Conservation (phyloP, 2,888 invertebrate species). For the Orgyia antiqua region DNA sequence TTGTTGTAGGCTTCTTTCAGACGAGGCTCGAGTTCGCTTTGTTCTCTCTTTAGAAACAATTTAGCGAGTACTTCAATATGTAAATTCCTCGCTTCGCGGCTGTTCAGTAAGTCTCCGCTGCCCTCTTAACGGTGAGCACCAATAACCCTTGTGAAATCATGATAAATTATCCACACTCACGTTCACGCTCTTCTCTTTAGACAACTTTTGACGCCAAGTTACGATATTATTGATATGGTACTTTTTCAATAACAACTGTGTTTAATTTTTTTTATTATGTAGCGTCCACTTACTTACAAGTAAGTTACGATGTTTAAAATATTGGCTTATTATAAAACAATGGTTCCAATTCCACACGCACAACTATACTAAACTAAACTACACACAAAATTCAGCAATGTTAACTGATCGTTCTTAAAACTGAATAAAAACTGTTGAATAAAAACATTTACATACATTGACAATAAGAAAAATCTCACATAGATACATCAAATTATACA, state of each 20-base stretch:
- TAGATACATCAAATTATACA: too few species aligned
- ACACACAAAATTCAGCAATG: too few species aligned
- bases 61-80: slow-evolving; percentile 54
- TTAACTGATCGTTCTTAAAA: too few species aligned
- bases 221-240: slow-evolving; percentile 38
- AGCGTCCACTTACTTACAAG: too few species aligned
- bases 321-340: too few species aligned
- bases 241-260: not conserved
- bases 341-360: too few species aligned
- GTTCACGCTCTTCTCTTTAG: slow-evolving; percentile 48
- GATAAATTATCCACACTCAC: slow-evolving; percentile 76
- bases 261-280: too few species aligned
- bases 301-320: too few species aligned
- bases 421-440: too few species aligned
- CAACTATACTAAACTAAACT: too few species aligned
- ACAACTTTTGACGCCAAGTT: slow-evolving; percentile 29
- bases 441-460: too few species aligned
- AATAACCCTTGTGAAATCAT: slow-evolving; percentile 73
- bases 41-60: slow-evolving; percentile 45
- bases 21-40: slow-evolving; percentile 18
- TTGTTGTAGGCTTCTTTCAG: slow-evolving; percentile 16
- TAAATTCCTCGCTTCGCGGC: slow-evolving; percentile 52
- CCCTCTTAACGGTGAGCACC: slow-evolving; percentile 58
- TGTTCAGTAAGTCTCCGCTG: slow-evolving; percentile 39
- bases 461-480: too few species aligned